Evolutionary conservation across 2,113 vertebrate genomes (phyloP).

Genomic region (Chloroceryle aenea): DNA sequence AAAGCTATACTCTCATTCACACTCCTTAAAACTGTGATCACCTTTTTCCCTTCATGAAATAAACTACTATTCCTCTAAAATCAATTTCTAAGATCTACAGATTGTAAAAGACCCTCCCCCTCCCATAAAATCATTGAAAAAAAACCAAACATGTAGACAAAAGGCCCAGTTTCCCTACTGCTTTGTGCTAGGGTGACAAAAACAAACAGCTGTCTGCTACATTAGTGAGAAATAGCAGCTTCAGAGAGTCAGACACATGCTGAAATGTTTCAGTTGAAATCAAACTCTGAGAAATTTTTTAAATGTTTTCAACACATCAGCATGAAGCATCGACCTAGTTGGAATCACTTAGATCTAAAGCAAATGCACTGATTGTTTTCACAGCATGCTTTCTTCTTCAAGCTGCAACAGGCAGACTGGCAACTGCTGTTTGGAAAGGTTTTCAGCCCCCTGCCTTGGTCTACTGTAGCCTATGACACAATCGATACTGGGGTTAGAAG

Average conservation of each 20-base stretch:
- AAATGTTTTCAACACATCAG: constrained; percentile 88
- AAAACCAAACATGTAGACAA: constrained; percentile 21
- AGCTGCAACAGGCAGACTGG: constrained; percentile 74
- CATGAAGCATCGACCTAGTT: constrained; percentile 85
- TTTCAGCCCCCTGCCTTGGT: constrained; percentile 83
- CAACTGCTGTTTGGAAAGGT: constrained; percentile 75
- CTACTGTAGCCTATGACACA: constrained; percentile 78
- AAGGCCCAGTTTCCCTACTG: constrained; percentile 41
- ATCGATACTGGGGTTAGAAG: constrained; percentile 83
- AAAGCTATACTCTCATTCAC: background rate
- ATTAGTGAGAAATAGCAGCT: constrained; percentile 73
- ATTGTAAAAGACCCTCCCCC: background rate
- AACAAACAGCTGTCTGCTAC: constrained; percentile 47
- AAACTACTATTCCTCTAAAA: background rate
- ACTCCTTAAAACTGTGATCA: background rate
- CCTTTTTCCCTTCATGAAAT: constrained; percentile 16
- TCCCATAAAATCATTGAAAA: constrained; percentile 1
- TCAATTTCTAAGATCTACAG: background rate
- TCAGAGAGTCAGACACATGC: constrained; percentile 66
- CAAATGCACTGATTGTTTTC: constrained; percentile 92
- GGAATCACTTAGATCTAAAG: constrained; percentile 89
- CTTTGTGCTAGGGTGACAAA: constrained; percentile 45
- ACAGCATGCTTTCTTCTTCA: constrained; percentile 83
- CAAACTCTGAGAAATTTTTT: constrained; percentile 82
- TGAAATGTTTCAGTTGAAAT: constrained; percentile 78